phyloP scores from a whole-genome alignment of 2,797 vertebrate genomes.

The Eospalax fontanierii region DNA sequence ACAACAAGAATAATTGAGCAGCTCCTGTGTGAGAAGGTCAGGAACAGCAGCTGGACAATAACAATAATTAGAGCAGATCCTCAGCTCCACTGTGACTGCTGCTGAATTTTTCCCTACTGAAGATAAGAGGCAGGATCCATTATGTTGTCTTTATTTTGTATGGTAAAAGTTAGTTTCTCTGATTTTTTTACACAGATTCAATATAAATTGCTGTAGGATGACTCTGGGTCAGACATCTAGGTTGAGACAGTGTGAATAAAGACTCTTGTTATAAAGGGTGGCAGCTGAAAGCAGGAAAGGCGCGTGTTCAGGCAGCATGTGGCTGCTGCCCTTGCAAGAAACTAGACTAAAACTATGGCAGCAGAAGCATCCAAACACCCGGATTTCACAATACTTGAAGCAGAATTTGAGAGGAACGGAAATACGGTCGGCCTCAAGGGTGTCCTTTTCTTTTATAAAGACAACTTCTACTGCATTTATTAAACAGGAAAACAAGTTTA shows the following conservation, averaged over 20 bases:
- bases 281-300: background rate
- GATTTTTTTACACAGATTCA: constrained; percentile 29
- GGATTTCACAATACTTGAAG: background rate
- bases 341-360: background rate
- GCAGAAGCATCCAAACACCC: background rate
- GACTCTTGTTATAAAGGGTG: background rate
- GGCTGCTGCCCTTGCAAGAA: background rate
- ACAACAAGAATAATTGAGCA: constrained; percentile 21
- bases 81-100: background rate
- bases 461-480: background rate
- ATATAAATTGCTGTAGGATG: background rate
- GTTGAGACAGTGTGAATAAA: background rate
- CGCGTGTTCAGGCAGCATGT: background rate
- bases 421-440: background rate
- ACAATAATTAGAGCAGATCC: background rate
- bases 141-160: background rate
- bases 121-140: background rate
- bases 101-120: constrained; percentile 13
- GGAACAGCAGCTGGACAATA: background rate
- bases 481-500: constrained; percentile 7
- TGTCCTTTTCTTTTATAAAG: no score
- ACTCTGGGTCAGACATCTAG: background rate
- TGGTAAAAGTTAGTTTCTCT: background rate
- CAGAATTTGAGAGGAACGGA: background rate
- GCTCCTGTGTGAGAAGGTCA: background rate